These are phyloP conservation scores for Coenonympha glycerion DNA, from an alignment of 2,888 invertebrate species.

Conservation along the genomic window DNA sequence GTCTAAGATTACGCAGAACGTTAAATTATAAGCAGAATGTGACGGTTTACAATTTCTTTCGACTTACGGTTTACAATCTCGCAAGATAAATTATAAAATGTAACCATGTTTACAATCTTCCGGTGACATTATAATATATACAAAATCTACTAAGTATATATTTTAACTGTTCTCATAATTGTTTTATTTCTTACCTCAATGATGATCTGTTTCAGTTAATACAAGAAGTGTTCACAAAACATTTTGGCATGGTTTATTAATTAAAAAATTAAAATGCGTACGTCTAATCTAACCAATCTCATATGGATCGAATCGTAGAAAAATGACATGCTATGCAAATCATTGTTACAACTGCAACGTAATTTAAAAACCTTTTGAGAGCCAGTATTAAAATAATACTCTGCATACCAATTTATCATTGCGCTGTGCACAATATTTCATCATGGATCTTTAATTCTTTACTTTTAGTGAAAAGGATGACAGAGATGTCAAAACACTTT, in stretches of 20 bases:
- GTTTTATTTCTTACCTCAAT: constrained; percentile 5
- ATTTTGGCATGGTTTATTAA: not conserved
- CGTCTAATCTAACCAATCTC: not conserved
- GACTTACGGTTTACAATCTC: too few species aligned
- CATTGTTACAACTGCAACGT: constrained; percentile 1
- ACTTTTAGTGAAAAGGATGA: not conserved
- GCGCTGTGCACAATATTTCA: too few species aligned
- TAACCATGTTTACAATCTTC: too few species aligned
- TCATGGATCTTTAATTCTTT: not conserved
- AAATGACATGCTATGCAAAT: constrained; percentile 19
- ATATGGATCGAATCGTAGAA: constrained; percentile 8
- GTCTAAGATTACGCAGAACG: too few species aligned
- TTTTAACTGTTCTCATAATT: not conserved
- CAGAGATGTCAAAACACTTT: not conserved
- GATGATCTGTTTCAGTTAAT: not conserved
- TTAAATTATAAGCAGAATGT: too few species aligned
- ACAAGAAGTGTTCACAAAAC: constrained; percentile 1
- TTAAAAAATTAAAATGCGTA: not conserved
- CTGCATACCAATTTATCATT: not conserved
- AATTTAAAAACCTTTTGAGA: not conserved
- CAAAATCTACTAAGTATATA: not conserved
- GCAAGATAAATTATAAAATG: too few species aligned
- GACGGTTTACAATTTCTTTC: too few species aligned
- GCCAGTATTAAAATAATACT: constrained; percentile 5
- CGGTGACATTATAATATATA: not conserved